Conservation (phyloP, 2,113 vertebrate species). For the Garra rufa region DNA sequence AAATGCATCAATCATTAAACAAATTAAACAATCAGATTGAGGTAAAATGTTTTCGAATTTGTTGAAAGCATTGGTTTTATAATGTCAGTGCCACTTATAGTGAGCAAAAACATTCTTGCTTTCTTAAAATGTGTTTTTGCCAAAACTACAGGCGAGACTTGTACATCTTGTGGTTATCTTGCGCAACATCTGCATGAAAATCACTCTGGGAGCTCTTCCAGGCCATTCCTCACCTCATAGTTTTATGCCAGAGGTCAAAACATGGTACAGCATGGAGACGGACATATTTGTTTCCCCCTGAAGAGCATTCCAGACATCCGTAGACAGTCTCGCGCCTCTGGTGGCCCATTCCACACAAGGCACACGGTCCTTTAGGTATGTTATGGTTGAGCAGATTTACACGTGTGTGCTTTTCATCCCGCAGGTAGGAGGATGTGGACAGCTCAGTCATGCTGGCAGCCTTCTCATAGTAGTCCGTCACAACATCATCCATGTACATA, state of each 20-base stretch:
- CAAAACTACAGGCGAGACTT: neutral
- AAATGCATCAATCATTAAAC: neutral
- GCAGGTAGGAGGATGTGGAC: slow-evolving; percentile 85
- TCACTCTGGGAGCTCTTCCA: neutral
- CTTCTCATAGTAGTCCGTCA: slow-evolving; percentile 94
- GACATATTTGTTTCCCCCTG: slow-evolving; percentile 88
- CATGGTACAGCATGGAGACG: slow-evolving; percentile 95
- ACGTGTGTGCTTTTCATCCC: slow-evolving; percentile 87
- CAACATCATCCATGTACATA: slow-evolving; percentile 86
- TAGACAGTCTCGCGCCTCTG: slow-evolving; percentile 93
- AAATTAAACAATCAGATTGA: neutral
- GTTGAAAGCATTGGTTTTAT: slow-evolving; percentile 1
- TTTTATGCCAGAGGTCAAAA: slow-evolving; percentile 98
- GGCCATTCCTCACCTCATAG: slow-evolving; percentile 79
- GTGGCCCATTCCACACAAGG: slow-evolving; percentile 92
- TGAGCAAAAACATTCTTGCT: neutral
- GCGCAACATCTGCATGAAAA: neutral
- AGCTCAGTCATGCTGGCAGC: slow-evolving; percentile 93
- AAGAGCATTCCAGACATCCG: slow-evolving; percentile 91
- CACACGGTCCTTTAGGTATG: slow-evolving; percentile 95
- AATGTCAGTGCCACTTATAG: neutral
- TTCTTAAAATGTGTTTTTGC: neutral
- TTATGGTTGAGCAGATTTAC: slow-evolving; percentile 97
- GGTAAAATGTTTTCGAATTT: neutral
- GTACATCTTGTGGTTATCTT: neutral